Evolutionary conservation across 1,140 invertebrate species (phyloP), one percentile per base, ranked within the genome.

Genomic region (Homarus americanus): DNA sequence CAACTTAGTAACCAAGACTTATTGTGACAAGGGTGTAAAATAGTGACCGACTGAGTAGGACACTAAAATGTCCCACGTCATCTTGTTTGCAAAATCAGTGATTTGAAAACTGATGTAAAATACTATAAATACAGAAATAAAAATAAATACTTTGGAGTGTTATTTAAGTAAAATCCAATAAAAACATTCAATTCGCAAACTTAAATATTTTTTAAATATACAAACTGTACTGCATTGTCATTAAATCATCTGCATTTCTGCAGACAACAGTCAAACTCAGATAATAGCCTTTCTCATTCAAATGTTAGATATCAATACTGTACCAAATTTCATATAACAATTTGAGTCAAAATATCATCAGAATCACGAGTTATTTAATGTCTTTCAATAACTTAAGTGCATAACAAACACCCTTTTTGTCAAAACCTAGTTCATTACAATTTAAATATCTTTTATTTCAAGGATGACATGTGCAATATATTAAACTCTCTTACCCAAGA

Each of bases 111-210:
- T 20, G n/a, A 69, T 69, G 32, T 28, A 32, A 69, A 28, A 69
- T 32, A 69, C 2, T 36, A 63, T 63, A 82, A 53, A 41, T 82
- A 82, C 44, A 58, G 40, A 53, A 80, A 53, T 80, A 80, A 15
- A 36, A 80, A 80, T 53, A 49, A 80, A 32, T 53, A 24, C 79
- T 63, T 58, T 24, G 24, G 79, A 82, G 36, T 15, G 32, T 82
- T n/a, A 58, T 82, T n/a, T 63, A 82, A 82, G 63, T 82, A 82
- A 63, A 82, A n/a, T n/a, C n/a, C n/a, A n/a, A n/a, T n/a, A n/a
- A n/a, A n/a, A n/a, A n/a, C n/a, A n/a, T n/a, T n/a, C n/a, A n/a
- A n/a, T n/a, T n/a, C n/a, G n/a, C n/a, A n/a, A n/a, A n/a, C n/a
- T n/a, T n/a, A n/a, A n/a, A n/a, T n/a, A n/a, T n/a, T n/a, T n/a